These are phyloP conservation scores for Hylaeus volcanicus DNA, from an alignment of 1,140 invertebrate species.

Conservation along the genomic window DNA sequence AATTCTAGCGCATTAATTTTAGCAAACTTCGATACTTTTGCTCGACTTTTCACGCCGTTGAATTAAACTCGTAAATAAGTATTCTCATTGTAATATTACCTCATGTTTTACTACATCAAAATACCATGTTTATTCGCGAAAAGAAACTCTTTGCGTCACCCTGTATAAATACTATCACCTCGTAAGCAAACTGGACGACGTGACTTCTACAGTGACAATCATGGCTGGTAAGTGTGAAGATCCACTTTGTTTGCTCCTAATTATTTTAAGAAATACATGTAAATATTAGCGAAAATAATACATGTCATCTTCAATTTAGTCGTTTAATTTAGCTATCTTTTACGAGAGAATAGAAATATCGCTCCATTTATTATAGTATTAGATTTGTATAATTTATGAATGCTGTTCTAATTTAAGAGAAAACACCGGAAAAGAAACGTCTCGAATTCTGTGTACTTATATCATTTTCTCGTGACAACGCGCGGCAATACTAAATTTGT, in stretches of 20 bases:
- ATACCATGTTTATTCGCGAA: neutral
- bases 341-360: too few relatives aligned
- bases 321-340: neutral
- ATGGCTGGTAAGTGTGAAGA: conserved; percentile 77
- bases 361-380: neutral
- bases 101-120: neutral
- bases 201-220: conserved; percentile 77
- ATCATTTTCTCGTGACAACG: neutral
- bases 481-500: neutral
- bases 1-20: too few relatives aligned
- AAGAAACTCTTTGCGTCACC: conserved; percentile 18
- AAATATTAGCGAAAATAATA: neutral
- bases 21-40: too few relatives aligned
- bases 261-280: conserved; percentile 18
- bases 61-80: too few relatives aligned
- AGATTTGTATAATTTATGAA: conserved; percentile 15
- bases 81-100: neutral
- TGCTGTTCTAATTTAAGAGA: conserved; percentile 10
- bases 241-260: conserved; percentile 30
- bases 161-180: conserved; percentile 38
- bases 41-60: too few relatives aligned
- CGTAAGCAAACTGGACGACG: conserved; percentile 68
- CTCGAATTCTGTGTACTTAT: neutral
- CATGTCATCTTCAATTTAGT: neutral
- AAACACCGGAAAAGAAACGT: neutral